Evolutionary conservation across 1,140 invertebrate genomes (phyloP), one percentile per base, ranked within the genome.

Genomic region (Apocrypta bakeri): DNA sequence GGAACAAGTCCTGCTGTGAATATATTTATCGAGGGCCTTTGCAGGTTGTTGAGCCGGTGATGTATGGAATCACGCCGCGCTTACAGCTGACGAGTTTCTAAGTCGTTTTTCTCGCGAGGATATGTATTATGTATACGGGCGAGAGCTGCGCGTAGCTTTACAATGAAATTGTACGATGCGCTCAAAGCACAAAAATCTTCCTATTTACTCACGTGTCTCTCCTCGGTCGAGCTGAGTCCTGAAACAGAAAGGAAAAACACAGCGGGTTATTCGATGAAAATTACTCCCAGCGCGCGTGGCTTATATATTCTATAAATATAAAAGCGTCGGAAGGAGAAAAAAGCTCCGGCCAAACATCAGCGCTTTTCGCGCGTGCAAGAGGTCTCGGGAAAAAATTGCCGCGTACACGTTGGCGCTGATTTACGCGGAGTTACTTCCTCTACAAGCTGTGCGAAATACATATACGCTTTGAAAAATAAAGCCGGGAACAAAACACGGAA

Each of bases 151-250:
- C 64, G 24, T 17, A n/a, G 12, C 37, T 37, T 64, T 61, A 37
- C 48, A 72, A 37, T n/a, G n/a, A 29, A 12, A 61, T 14, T 40
- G 63, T 6, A 33, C 56, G 9, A 68, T 68, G n/a, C 11, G 7
- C 17, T 12, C n/a, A n/a, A n/a, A n/a, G n/a, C 81, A 33, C 66
- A 42, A 79, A 83, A 83, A 79, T 83, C 56, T 83, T 66, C 79
- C 74, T 79, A 79, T 83, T 75, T 87, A 94, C 94, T 95, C 90
- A 95, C 94, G 91, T 95, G 94, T 93, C 94, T 92, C 87, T 95
- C 94, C 88, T 95, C 94, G 83, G 93, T 93, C 82, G 94, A 94
- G 88, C 94, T 94, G 86, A 95, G 92, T 91, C 94, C 94, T 95
- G 93, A 37, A 92, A 94, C 90, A 90, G 90, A 91, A 85, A 86